Evolutionary conservation across 2,113 vertebrate species (phyloP), one percentile per base, ranked within the genome.

Genomic region (Nyctereutes procyonoides): DNA sequence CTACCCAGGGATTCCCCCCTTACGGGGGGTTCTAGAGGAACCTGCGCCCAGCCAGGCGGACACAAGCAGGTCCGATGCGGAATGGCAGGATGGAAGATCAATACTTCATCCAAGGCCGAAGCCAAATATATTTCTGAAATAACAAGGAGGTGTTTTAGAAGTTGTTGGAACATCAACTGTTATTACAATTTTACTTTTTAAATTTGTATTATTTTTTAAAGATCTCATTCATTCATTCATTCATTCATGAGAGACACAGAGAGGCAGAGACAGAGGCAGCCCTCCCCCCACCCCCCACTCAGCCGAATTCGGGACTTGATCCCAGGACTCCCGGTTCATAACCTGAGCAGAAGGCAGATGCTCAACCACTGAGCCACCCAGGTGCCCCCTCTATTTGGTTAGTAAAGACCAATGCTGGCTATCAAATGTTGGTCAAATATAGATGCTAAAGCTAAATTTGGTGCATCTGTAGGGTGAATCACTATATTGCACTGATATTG

Each of bases 31-130:
- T 26, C 69, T 30, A 51, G 15, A 73, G 74, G 60, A 26, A 32
- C 69, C 4, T 38, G 24, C 24, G 2, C 28, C n/a, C 43, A 58
- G 43, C 15, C 79, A 55, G 28, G 19, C 32, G 87, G 26, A 35
- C n/a, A 3, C 5, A 7, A 0, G 13, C 19, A 4, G 65, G 35
- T 15, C 76, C 16, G 32, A 30, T 2, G 12, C 80, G 1, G 28
- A 56, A 55, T 19, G 80, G 20, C 8, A 9, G 11, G 38, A 62
- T 32, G 71, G 28, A 6, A 43, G 32, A 19, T 11, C 82, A 38
- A 0, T 43, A 16, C 19, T 51, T 28, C 35, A 8, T 16, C 28
- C 28, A 15, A 22, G n/a, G 69, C 58, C 13, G 1, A 5, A 30
- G 79, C 76, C 20, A 12, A 13, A 5, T 4, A 15, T 11, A 38